Base-by-base conservation (phyloP, 2,797 vertebrate genomes). In the Galaxias olidus region DNA sequence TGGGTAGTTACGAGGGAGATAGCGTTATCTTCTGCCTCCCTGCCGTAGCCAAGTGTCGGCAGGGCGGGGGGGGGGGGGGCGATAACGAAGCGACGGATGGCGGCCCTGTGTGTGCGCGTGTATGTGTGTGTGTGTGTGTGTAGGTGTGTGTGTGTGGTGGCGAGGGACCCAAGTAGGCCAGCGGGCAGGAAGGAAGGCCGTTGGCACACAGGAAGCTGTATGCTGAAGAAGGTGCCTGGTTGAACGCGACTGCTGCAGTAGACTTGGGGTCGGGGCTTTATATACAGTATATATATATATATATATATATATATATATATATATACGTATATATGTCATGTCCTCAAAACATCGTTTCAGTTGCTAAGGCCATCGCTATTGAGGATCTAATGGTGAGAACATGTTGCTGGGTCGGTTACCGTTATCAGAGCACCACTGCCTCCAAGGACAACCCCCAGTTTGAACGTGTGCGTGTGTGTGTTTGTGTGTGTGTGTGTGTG, bases 1-100 rank as follows among this genome's bases (percentile, higher is more conserved):
- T 72, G 58, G 71, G 71, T 77, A 73, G 77, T 79, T 81, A 77
- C 44, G 61, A 70, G 65, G 63, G 55, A 73, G 68, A 76, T 68
- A 75, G 72, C 14, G 13, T 80, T 87, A 87, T 90, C 80, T 83
- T 55, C 56, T 62, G 30, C 60, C 67, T 78, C 63, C 61, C 72
- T 74, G 65, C 74, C 59, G 75, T 62, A 44, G 55, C 68, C 1
- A 49, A 61, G 43, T 19, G 59, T 61, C 72, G 61, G 44, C 61
- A 59, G 66, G 80, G 78, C 62, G 69, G 69, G 81, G 83, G 63
- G 40, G 50, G n/a, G 40, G 50, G n/a, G 58, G 18, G 10, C 41
- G 76, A 78, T 74, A 72, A 76, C 67, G 61, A 66, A 72, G 69
- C 59, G 30, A 55, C 63, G 63, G 55, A n/a, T n/a, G n/a, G 59